phyloP scores from a whole-genome alignment of 2,888 invertebrate species.

The Cerceris rybyensis region DNA sequence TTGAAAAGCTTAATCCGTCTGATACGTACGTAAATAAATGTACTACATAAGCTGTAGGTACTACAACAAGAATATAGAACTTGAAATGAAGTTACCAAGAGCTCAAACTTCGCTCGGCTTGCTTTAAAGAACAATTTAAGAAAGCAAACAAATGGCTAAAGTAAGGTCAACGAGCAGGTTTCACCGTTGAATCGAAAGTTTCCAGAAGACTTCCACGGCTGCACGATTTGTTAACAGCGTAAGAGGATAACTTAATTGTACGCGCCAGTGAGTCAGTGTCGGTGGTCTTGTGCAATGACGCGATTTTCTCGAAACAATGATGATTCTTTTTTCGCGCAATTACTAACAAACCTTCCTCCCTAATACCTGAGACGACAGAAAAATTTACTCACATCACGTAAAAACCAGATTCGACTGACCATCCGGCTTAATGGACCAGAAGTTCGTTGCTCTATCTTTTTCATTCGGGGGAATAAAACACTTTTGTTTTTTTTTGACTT shows the following conservation, averaged over 20 bases:
- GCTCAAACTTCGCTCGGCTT: not conserved
- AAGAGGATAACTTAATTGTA: constrained; percentile 21
- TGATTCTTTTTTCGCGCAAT: not conserved
- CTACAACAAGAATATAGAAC: not conserved
- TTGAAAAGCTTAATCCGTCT: too few species aligned
- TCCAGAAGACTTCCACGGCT: not conserved
- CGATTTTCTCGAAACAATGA: constrained; percentile 2
- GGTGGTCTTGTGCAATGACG: not conserved
- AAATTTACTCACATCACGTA: constrained; percentile 1
- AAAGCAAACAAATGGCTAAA: constrained; percentile 10
- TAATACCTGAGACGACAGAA: not conserved
- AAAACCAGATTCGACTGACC: not conserved
- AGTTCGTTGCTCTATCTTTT: constrained; percentile 1
- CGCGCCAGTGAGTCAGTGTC: not conserved
- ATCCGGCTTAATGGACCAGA: constrained; percentile 3
- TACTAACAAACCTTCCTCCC: not conserved
- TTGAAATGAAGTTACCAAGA: not conserved
- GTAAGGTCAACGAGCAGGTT: constrained; percentile 17
- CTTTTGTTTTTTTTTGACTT: not conserved
- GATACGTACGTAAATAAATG: too few species aligned
- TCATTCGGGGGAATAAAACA: not conserved
- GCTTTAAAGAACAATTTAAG: not conserved
- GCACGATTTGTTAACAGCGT: constrained; percentile 6
- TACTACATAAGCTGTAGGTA: too few species aligned
- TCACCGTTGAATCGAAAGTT: constrained; percentile 32